phyloP scores from a whole-genome alignment of 2,888 invertebrate genomes.

The Standfussiana lucernea region DNA sequence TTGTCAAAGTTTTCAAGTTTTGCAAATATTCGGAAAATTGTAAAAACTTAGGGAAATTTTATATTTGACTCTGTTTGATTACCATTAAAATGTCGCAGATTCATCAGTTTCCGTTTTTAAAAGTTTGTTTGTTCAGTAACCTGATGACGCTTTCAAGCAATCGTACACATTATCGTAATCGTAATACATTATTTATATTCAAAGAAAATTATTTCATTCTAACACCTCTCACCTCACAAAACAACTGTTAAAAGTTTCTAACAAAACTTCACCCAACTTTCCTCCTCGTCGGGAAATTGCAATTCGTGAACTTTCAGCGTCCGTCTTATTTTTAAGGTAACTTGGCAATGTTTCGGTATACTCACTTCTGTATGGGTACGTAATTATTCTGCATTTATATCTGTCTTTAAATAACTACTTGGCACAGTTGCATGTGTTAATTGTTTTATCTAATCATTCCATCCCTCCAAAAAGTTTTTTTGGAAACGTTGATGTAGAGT shows the following conservation, averaged over 20 bases:
- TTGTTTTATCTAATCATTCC: constrained; percentile 35
- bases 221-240: background rate
- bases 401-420: constrained; percentile 37
- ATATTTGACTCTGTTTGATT: background rate
- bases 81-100: background rate
- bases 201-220: background rate
- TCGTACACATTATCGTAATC: too few species aligned
- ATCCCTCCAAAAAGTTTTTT: constrained; percentile 6
- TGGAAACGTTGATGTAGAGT: constrained; percentile 1
- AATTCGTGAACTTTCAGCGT: constrained; percentile 53
- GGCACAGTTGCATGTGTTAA: constrained; percentile 49
- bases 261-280: constrained; percentile 34
- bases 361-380: constrained; percentile 25
- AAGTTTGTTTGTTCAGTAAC: constrained; percentile 12
- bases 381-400: constrained; percentile 36
- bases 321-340: constrained; percentile 52
- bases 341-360: constrained; percentile 57
- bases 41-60: background rate
- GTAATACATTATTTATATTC: background rate
- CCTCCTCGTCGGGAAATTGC: constrained; percentile 31
- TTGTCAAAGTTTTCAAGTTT: constrained; percentile 35
- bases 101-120: background rate
- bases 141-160: background rate
- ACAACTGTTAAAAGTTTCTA: constrained; percentile 23
- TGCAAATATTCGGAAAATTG: constrained; percentile 6